Evolutionary conservation across 1,140 invertebrate species (phyloP), one percentile per base, ranked within the genome.

Genomic region (Helicoverpa zea): DNA sequence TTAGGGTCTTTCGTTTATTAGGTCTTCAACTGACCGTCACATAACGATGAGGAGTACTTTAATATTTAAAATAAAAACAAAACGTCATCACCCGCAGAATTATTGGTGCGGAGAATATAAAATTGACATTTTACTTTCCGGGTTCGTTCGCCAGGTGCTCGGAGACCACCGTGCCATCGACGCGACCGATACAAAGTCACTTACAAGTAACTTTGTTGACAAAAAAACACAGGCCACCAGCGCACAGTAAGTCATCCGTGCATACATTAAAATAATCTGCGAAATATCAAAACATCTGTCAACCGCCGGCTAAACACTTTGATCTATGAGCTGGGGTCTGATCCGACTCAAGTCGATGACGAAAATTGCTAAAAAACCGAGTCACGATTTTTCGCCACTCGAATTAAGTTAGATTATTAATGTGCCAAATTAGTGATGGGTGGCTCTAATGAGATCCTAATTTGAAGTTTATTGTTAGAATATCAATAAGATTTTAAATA

Each of bases 251-350:
- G 89, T 90, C 92, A 92, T 91, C 90, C 89, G 84, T 92, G 92
- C 86, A 93, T 92, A 91, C 83, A 93, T 91, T 91, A 92, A 89
- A 83, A 91, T 90, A 90, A 92, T 92, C 86, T 89, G 88, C 81
- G 85, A 91, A 88, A 84, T 92, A 93, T 91, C 89, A 93, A 90
- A 93, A 93, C 90, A 93, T 93, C 87, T 92, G 91, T 94, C 91
- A 92, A 90, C 87, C 81, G 83, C 84, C 89, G 88, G 91, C 80
- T 79, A 73, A 43, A 68, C 76, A 84, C 87, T 94, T 93, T 94
- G 91, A 94, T 94, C 87, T 90, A 87, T 88, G 56, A 83, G 58
- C 74, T 56, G 73, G 80, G 80, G 64, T 83, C 73, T 75, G 82
- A 81, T 82, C 77, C 72, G 56, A 16, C 59, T 29, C 66, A 52